Evolutionary conservation across 1,140 invertebrate species (phyloP).

Genomic region (Acromyrmex charruanus): DNA sequence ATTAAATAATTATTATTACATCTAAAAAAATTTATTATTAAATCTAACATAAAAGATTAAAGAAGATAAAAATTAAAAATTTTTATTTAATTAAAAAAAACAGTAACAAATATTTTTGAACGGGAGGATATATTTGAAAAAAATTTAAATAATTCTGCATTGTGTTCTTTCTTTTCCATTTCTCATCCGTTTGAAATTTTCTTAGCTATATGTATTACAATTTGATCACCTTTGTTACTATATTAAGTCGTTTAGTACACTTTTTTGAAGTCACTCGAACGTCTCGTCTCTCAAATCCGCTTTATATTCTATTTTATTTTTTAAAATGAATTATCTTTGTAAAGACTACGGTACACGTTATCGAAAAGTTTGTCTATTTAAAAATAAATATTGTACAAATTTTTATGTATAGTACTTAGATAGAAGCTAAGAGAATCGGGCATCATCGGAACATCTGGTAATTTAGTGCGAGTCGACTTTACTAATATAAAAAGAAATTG

Average conservation of each 20-base stretch:
- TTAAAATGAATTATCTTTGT: constrained; percentile 18
- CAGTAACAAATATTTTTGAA: too few relatives aligned
- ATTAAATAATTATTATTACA: too few relatives aligned
- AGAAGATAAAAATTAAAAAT: too few relatives aligned
- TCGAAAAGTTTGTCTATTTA: constrained; percentile 48
- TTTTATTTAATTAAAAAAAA: too few relatives aligned
- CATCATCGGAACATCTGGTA: constrained; percentile 43
- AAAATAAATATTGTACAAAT: constrained; percentile 57
- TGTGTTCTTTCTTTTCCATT: background rate
- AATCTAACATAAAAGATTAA: too few relatives aligned
- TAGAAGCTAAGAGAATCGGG: constrained; percentile 31
- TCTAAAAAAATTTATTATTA: too few relatives aligned
- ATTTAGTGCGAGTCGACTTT: constrained; percentile 38
- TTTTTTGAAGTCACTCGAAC: background rate
- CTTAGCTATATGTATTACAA: background rate
- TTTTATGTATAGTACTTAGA: constrained; percentile 58
- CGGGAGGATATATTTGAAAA: background rate
- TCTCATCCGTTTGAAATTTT: background rate
- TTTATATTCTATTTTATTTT: constrained; percentile 15
- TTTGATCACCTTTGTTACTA: background rate
- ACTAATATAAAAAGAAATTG: constrained; percentile 36
- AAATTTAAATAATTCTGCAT: background rate
- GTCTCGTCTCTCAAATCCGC: background rate
- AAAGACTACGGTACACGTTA: constrained; percentile 20
- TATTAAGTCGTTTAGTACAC: background rate